Base-by-base conservation (phyloP, 2,113 vertebrate species). In the Cephalophus harveyi region DNA sequence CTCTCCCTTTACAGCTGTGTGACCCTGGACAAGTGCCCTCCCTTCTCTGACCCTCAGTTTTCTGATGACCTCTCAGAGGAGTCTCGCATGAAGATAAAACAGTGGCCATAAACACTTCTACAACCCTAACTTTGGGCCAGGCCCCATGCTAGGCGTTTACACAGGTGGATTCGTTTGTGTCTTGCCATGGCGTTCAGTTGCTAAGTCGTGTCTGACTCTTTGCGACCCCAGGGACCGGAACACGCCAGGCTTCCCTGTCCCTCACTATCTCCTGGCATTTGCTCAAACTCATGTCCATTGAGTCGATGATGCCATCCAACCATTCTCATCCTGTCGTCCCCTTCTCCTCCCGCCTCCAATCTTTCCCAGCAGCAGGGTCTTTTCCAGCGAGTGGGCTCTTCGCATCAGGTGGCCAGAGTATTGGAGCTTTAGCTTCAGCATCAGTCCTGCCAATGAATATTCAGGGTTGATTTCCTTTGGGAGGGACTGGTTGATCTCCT, bases 151-250 rank as follows among this genome's bases (percentile, higher is more conserved):
- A 8, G 23, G 14, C 3, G 2, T 33, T 36, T 6, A 43, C 55
- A 1, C 85, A 11, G n/a, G 5, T 0, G 0, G 23, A 25, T 13
- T 36, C 19, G 0, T 28, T 23, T 33, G 3, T 5, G 25, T 82
- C 67, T 55, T 11, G n/a, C n/a, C 5, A 0, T 40, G 33, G 5
- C 0, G 0, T 71, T 12, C n/a, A 40, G 67, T 2, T 11, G 67
- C 67, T 40, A 11, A 23, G 67, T 40, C 2, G 5, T 40, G 10
- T 71, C 67, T 6, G n/a, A 21, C 19, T 71, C 64, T 64, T 64
- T 6, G n/a, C 2, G 5, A 36, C n/a, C 64, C 5, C 19, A 36
- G 64, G 64, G n/a, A 36, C 64, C 36, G n/a, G 4, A 12, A 21
- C 67, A 3, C 0, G 0, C n/a, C 67, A 10, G 67, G 10, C n/a